Evolutionary conservation across 2,113 vertebrate genomes (phyloP).

Genomic region (Sphyrna mokarran): DNA sequence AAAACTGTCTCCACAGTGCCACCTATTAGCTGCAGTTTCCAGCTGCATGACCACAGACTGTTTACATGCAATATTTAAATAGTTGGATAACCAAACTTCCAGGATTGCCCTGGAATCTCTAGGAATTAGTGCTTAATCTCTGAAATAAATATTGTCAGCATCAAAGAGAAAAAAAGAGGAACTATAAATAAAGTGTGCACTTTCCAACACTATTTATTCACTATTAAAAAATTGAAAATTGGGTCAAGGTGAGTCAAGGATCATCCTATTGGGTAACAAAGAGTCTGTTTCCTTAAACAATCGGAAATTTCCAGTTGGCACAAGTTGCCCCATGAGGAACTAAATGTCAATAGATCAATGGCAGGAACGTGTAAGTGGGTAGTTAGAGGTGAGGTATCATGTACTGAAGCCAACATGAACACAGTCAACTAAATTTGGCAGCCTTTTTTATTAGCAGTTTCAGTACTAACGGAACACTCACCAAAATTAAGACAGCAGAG

Average conservation of each 20-base stretch:
- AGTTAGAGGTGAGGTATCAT: neutral
- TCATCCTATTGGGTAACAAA: neutral
- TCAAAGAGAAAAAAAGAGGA: neutral
- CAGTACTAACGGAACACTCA: neutral
- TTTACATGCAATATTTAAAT: neutral
- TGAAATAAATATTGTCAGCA: neutral
- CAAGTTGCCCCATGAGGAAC: neutral
- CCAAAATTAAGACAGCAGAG: neutral
- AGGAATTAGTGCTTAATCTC: neutral
- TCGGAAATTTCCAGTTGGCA: neutral
- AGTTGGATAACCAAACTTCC: neutral
- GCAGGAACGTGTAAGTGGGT: neutral
- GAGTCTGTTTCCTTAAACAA: neutral
- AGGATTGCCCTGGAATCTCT: neutral
- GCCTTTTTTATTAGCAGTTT: neutral
- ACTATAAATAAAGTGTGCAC: neutral
- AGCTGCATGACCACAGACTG: neutral
- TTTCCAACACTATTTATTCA: neutral
- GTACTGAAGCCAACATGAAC: neutral
- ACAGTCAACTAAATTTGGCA: neutral
- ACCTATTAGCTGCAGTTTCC: neutral
- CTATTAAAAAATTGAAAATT: neutral
- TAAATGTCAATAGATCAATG: too few relatives aligned
- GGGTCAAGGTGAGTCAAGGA: neutral
- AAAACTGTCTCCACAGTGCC: constrained; percentile 19